Percentiles rank a stretch among this genome's conserved stretches.
Conservation (phyloP, 2,797 vertebrate species). For the Xiphorhynchus erythropygius region DNA sequence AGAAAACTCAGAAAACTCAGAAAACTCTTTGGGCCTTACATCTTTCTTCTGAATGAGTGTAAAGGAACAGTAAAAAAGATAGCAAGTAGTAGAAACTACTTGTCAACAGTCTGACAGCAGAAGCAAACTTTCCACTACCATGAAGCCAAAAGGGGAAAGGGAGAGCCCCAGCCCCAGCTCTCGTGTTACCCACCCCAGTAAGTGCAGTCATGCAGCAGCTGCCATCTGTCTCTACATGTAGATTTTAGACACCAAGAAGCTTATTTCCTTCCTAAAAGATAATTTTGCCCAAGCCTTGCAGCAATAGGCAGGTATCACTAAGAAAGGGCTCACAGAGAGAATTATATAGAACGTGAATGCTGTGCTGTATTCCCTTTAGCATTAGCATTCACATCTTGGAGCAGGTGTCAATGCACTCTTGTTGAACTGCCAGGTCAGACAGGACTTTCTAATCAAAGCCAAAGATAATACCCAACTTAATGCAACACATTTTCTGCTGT, state of each 20-base stretch:
- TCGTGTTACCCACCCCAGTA: neutral
- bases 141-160: constrained; percentile 4
- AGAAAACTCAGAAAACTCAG: neutral
- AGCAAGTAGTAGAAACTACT: neutral
- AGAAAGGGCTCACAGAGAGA: neutral
- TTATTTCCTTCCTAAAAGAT: constrained; percentile 30
- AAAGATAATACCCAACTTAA: neutral
- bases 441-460: neutral
- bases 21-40: neutral
- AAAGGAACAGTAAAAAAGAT: neutral
- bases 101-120: neutral
- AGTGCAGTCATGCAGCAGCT: constrained; percentile 11
- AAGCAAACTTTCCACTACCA: neutral
- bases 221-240: neutral
- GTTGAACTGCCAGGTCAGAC: neutral
- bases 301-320: neutral
- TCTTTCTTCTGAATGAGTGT: neutral
- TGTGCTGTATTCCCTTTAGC: neutral
- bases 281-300: neutral
- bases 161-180: neutral
- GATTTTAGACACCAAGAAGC: neutral
- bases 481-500: neutral
- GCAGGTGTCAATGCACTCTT: neutral
- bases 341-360: neutral
- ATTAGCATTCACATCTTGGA: neutral